Percentiles rank a stretch among this genome's conserved stretches.
phyloP scores from a whole-genome alignment of 1,140 invertebrate genomes.

The Samia ricini region DNA sequence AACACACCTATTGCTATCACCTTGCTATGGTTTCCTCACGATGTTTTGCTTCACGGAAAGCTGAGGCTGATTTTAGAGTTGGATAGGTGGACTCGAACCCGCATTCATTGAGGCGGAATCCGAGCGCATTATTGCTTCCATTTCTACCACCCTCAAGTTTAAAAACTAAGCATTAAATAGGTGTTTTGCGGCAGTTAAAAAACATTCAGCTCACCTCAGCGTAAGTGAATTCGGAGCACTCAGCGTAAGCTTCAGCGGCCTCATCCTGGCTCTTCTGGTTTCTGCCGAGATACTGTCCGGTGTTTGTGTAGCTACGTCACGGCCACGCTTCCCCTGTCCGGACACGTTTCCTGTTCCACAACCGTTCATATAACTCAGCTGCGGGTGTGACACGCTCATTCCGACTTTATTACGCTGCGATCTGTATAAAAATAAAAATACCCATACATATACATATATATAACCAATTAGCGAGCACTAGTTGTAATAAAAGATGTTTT shows the following conservation, averaged over 20 bases:
- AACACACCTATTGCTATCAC: too few relatives aligned
- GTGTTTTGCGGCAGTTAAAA: too few relatives aligned
- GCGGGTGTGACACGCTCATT: conserved; percentile 77
- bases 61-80: too few relatives aligned
- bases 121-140: too few relatives aligned
- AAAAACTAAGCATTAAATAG: too few relatives aligned
- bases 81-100: too few relatives aligned
- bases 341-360: conserved; percentile 50
- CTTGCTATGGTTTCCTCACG: too few relatives aligned
- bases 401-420: conserved; percentile 60
- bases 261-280: conserved; percentile 81
- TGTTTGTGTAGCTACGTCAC: conserved; percentile 83
- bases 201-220: conserved; percentile 81
- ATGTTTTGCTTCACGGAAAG: too few relatives aligned
- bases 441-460: not conserved
- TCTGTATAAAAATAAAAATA: conserved; percentile 25
- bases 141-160: too few relatives aligned
- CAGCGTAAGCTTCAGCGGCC: conserved; percentile 82
- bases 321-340: conserved; percentile 40
- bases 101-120: too few relatives aligned
- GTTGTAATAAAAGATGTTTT: not conserved
- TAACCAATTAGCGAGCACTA: not conserved
- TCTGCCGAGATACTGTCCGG: conserved; percentile 83
- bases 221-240: conserved; percentile 79
- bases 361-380: conserved; percentile 80